Percentiles rank a stretch among this genome's conserved stretches.
phyloP scores from a whole-genome alignment of 1,140 invertebrate species.

The Panagrolaimus sp. region DNA sequence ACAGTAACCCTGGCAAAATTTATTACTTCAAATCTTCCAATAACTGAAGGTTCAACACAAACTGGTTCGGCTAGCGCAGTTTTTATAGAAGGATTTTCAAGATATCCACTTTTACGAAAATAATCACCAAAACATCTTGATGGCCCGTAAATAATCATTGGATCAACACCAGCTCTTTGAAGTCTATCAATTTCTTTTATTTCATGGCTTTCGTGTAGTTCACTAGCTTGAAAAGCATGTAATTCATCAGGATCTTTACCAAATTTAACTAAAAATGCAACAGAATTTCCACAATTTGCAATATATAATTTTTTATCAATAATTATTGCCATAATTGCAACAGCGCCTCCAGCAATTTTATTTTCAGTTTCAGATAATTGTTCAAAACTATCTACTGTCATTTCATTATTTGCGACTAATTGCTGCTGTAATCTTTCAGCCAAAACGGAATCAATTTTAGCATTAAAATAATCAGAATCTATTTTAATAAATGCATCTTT shows the following conservation, averaged over 20 bases:
- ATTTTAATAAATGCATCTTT: neutral
- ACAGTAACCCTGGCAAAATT: no score
- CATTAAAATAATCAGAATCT: neutral
- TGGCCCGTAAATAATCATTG: neutral
- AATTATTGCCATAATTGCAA: neutral
- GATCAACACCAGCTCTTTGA: neutral
- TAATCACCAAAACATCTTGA: slow-evolving; percentile 8
- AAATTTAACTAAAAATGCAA: neutral
- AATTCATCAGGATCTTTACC: neutral
- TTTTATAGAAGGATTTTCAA: neutral
- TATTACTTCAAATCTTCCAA: no score
- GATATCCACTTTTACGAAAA: neutral
- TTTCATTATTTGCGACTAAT: neutral
- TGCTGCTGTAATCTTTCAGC: neutral
- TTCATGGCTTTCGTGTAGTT: neutral
- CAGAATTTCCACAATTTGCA: slow-evolving; percentile 3
- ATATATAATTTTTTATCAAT: slow-evolving; percentile 1
- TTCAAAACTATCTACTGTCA: slow-evolving; percentile 6
- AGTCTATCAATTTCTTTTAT: neutral
- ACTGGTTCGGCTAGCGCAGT: neutral
- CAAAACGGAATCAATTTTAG: neutral
- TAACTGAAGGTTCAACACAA: neutral
- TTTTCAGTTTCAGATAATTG: neutral
- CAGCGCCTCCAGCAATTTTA: neutral
- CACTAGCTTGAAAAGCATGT: neutral